Conservation (phyloP, 2,888 invertebrate genomes). For the Dryococelus australis region DNA sequence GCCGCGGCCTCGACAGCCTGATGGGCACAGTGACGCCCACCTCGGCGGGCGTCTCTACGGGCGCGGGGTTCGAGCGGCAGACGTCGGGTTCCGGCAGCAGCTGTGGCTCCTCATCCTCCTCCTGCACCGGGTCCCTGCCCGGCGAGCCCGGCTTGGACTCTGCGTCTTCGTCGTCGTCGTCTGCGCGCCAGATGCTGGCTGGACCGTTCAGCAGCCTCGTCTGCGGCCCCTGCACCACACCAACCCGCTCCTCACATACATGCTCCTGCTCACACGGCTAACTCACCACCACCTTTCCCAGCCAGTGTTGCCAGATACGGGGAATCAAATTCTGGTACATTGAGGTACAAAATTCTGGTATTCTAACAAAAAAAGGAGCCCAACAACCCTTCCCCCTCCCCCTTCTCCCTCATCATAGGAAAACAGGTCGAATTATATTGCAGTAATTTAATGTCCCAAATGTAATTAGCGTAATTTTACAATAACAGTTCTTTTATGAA, state of each 20-base stretch:
- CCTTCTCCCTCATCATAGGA: too few relatives aligned
- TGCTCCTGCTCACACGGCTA: conserved; percentile 65
- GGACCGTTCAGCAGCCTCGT: conserved; percentile 40
- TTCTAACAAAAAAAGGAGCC: too few relatives aligned
- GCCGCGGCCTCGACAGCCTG: conserved; percentile 40
- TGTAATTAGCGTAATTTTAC: too few relatives aligned
- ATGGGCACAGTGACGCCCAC: conserved; percentile 44
- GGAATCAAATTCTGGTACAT: too few relatives aligned
- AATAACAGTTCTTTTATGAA: too few relatives aligned
- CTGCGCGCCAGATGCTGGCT: conserved; percentile 47
- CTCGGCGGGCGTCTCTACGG: conserved; percentile 25
- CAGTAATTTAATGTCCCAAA: too few relatives aligned
- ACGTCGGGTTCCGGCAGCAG: conserved; percentile 62
- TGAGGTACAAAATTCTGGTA: too few relatives aligned
- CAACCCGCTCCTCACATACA: conserved; percentile 62
- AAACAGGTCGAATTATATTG: too few relatives aligned
- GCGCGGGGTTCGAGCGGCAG: conserved; percentile 57
- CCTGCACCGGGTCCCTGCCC: too few relatives aligned
- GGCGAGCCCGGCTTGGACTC: conserved; percentile 62
- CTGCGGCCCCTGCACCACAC: conserved; percentile 53
- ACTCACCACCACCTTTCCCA: conserved; percentile 65
- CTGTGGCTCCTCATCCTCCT: too few relatives aligned
- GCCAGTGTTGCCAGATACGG: too few relatives aligned
- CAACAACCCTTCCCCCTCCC: too few relatives aligned
- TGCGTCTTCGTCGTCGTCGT: conserved; percentile 50